Evolutionary conservation across 2,888 invertebrate genomes (phyloP).

Genomic region (Aporophyla lueneburgensis): DNA sequence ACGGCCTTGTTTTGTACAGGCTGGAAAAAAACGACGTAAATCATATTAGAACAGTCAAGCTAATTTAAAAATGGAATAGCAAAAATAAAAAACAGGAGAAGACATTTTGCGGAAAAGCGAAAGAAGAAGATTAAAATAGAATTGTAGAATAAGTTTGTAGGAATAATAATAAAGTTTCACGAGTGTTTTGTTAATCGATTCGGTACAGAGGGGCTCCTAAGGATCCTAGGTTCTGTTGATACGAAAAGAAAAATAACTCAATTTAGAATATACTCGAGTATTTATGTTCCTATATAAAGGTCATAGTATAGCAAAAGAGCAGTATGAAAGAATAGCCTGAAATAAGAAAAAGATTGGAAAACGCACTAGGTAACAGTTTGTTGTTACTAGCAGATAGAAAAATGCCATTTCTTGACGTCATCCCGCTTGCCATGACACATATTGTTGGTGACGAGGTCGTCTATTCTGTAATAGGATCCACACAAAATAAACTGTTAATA

Average conservation of each 20-base stretch:
- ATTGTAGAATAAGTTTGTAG: too few species aligned
- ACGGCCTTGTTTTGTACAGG: too few species aligned
- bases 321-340: not conserved
- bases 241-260: not conserved
- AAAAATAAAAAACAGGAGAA: too few species aligned
- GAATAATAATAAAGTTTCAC: too few species aligned
- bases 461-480: not conserved
- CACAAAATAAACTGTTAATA: not conserved
- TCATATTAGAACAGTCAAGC: too few species aligned
- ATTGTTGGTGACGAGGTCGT: not conserved
- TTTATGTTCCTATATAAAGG: not conserved
- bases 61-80: too few species aligned
- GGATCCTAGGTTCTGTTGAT: not conserved
- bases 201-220: too few species aligned
- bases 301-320: not conserved
- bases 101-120: too few species aligned
- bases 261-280: not conserved
- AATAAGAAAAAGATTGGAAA: not conserved
- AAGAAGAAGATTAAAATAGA: too few species aligned
- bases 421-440: not conserved
- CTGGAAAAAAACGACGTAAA: too few species aligned
- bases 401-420: constrained; percentile 26
- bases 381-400: constrained; percentile 21
- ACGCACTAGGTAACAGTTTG: not conserved
- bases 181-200: too few species aligned